phyloP scores from a whole-genome alignment of 2,888 invertebrate species.

The Thecocarcelia acutangulata region DNA sequence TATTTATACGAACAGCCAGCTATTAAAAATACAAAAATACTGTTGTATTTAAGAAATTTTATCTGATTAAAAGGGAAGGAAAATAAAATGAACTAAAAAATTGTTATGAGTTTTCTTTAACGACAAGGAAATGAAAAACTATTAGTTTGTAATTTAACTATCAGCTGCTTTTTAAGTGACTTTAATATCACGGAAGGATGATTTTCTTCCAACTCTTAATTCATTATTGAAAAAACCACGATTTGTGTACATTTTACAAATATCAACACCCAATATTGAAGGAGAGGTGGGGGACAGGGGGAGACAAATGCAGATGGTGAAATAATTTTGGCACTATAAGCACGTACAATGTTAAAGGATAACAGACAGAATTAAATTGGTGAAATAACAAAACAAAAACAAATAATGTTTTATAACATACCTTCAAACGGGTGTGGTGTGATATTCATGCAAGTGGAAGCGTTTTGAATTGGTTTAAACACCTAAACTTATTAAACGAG shows the following conservation, averaged over 20 bases:
- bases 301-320: not conserved
- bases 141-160: slow-evolving; percentile 37
- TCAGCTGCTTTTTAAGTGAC: slow-evolving; percentile 21
- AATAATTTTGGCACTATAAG: slow-evolving; percentile 1
- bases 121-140: slow-evolving; percentile 24
- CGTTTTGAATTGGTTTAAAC: slow-evolving; percentile 6
- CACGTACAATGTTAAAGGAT: slow-evolving; percentile 28
- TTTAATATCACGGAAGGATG: not conserved
- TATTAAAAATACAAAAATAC: not conserved
- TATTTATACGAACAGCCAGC: not conserved
- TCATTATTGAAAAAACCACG: not conserved
- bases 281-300: too few species aligned
- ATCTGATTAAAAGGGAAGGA: not conserved
- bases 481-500: too few species aligned
- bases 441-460: not conserved
- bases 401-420: not conserved
- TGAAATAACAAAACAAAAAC: slow-evolving; percentile 12
- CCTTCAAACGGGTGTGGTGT: not conserved
- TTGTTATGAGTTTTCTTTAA: not conserved
- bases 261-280: not conserved
- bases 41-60: slow-evolving; percentile 7
- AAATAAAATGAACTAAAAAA: slow-evolving; percentile 9
- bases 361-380: slow-evolving; percentile 20
- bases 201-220: not conserved
- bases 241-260: slow-evolving; percentile 2